Base-by-base conservation (phyloP, 1,140 invertebrate genomes). In the Drosophila pseudoananassae region DNA sequence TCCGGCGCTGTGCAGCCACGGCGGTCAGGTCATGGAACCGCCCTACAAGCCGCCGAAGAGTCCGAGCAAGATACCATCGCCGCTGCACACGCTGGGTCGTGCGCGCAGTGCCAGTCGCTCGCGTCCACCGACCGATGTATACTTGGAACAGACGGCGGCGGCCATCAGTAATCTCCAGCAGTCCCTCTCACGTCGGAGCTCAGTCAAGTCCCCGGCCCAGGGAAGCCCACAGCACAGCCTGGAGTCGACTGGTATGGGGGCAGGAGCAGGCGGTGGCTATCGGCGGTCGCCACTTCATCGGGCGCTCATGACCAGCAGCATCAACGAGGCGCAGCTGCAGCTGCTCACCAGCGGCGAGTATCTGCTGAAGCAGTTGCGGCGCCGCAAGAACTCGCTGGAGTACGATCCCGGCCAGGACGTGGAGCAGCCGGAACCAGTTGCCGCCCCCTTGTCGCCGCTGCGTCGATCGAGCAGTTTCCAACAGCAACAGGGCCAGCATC, bases 101-200 rank as follows among this genome's bases (percentile, higher is more conserved):
- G 92, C 92, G 31, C 83, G 93, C 63, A 93, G 93, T 84, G 80
- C 92, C 55, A 93, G 92, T 71, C 93, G 92, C 69, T 84, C 90
- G n/a, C 85, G 90, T 36, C 76, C 82, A 12, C 57, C 78, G 3
- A 59, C 89, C 15, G 83, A 92, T 36, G 84, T 82, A 17, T 95
- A 95, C 73, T 90, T 95, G 20, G 93, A 94, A 57, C 94, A 94
- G 75, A 95, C 95, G 2, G 94, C 95, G 76, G 94, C 94, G 70
- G 95, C 94, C 10, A 95, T 95, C 58, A 94, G 94, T 23, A 94
- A 94, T 60, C 92, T 95, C 4, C 78, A 82, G 57, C 94, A 95
- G 83, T 75, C 75, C 8, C 52, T 90, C 0, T 91, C 90, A 0
- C 85, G 91, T 5, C 75, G 90, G 1, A 91, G 91, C 57, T 92